Base-by-base conservation (phyloP, 2,797 vertebrate species). In the Chrosomus eos region DNA sequence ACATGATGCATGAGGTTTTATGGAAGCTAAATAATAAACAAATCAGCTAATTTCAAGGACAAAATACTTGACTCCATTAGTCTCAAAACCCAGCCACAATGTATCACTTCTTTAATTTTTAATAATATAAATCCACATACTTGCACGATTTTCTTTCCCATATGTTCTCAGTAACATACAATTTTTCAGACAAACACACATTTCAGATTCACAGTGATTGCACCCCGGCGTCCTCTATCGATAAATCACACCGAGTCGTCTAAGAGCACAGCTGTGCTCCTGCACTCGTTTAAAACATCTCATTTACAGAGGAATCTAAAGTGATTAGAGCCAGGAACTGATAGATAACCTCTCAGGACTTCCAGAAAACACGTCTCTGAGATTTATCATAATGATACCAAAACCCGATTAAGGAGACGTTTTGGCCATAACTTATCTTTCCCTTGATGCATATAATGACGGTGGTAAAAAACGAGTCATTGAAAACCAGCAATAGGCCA, bases 381-480 rank as follows among this genome's bases (percentile, higher is more conserved):
- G 83, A 83, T 80, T 83, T 81, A 75, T 77, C 73, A 80, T 62
- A 73, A 62, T 43, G 53, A 85, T 58, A 53, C 6, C 70, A 64
- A 66, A 77, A 86, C 55, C 14, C 2, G 62, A 48, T 77, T 60
- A 55, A 78, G 40, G 70, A 88, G 60, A 60, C 43, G 40, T 67
- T 78, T 66, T 67, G 62, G 70, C 76, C 76, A 79, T 85, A 53
- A 82, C 67, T 80, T 80, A 64, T 83, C 67, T 38, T 76, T 58
- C 71, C 48, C 58, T 48, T 82, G 73, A 68, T 85, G 83, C 26
- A 77, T 85, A 86, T 79, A 81, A 80, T 79, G 55, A 58, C 9
- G 21, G 60, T 45, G 43, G 51, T 81, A 78, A 53, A 38, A 76
- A 26, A 62, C 67, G 78, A 83, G 43, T 77, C 72, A 53, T 7